A percentile compares a stretch with the other conserved stretches of the same genome.
Conservation (phyloP, 2,888 invertebrate genomes). For the Dichetophora obliterata region DNA sequence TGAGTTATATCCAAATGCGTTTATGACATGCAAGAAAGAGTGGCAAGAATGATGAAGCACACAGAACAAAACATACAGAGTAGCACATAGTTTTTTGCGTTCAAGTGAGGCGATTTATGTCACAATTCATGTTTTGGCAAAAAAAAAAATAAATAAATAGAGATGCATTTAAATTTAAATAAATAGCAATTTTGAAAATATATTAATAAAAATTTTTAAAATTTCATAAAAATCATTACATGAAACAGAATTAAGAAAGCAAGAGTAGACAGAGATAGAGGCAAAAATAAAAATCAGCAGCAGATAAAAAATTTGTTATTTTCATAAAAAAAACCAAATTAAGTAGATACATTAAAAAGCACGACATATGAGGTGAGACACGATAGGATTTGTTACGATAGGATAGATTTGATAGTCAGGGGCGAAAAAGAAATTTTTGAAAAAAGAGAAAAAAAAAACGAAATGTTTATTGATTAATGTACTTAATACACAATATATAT, state of each 20-base stretch:
- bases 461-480: slow-evolving; percentile 8
- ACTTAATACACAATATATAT: slow-evolving; percentile 29
- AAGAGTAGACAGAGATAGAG: no score
- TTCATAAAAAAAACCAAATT: no score
- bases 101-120: neutral
- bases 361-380: no score
- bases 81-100: neutral
- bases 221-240: no score
- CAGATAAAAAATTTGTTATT: no score
- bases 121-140: neutral
- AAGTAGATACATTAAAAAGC: no score
- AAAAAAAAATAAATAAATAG: neutral
- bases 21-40: neutral
- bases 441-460: slow-evolving; percentile 1
- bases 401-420: neutral
- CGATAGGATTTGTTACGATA: neutral
- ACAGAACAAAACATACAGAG: neutral
- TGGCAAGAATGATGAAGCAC: neutral
- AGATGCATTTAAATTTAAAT: neutral
- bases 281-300: no score
- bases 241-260: no score
- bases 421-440: neutral
- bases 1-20: no score
- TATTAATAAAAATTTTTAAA: no score
- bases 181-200: no score